A percentile compares a stretch with the other conserved stretches of the same genome.
Conservation (phyloP, 2,797 vertebrate species). For the Lacerta bilineata region DNA sequence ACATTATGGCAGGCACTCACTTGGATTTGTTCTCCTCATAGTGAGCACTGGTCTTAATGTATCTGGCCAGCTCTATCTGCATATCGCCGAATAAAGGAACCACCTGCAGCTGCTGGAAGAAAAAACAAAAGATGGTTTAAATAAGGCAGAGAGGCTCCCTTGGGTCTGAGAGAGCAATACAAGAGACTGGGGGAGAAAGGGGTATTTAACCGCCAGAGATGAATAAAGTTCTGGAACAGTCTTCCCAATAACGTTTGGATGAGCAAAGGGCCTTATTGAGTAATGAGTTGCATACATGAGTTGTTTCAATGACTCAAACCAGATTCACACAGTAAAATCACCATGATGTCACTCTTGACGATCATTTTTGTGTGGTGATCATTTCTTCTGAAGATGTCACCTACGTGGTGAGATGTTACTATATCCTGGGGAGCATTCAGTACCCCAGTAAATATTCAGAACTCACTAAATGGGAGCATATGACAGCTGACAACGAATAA, state of each 20-base stretch:
- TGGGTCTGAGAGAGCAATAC: slow-evolving; percentile 1
- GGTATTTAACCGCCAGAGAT: background rate
- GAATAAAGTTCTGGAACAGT: background rate
- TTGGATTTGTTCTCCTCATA: slow-evolving; percentile 95
- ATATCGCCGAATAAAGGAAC: slow-evolving; percentile 93
- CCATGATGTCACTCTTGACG: background rate
- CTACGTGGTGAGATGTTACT: background rate
- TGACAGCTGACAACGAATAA: background rate
- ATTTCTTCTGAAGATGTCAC: background rate
- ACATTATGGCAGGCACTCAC: slow-evolving; percentile 90
- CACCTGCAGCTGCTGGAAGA: slow-evolving; percentile 88
- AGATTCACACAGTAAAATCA: slow-evolving; percentile 1
- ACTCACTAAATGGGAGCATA: background rate
- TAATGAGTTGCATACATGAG: background rate
- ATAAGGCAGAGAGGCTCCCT: slow-evolving; percentile 47
- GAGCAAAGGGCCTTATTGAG: background rate
- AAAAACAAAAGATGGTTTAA: slow-evolving; percentile 81
- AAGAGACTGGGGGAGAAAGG: background rate
- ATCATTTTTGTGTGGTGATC: background rate
- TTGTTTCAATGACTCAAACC: background rate
- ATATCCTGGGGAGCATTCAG: background rate
- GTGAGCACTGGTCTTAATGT: slow-evolving; percentile 94
- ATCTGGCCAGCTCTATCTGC: slow-evolving; percentile 93
- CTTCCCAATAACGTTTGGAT: background rate
- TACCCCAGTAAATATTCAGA: background rate